Evolutionary conservation across 2,797 vertebrate species (phyloP), one percentile per base, ranked within the genome.

Genomic region (Syngnathus acus): DNA sequence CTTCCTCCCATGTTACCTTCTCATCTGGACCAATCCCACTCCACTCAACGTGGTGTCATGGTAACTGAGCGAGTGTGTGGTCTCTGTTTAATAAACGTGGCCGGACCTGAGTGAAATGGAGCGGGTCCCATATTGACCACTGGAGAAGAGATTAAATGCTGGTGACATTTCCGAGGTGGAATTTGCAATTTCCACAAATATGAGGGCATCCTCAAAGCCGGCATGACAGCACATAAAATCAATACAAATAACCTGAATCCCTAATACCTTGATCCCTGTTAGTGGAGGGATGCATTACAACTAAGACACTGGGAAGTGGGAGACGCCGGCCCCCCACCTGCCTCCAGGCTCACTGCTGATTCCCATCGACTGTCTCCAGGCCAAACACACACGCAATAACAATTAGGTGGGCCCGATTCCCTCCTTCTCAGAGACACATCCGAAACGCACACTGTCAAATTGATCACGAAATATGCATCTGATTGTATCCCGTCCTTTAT

Each of bases 191-290:
- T 92, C 93, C 94, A 94, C 93, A 96, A 96, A 98, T 95, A 95
- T 94, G 91, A 95, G 93, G 90, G 82, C 93, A 92, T 94, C 92
- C 93, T 92, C 90, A 82, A 91, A 92, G 82, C 83, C 88, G 85
- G 93, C 92, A 93, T 91, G 91, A 93, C 92, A 90, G 93, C 94
- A 96, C 94, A 95, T 90, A 95, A 95, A 95, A 98, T 99, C 96
- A 98, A 99, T 99, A 98, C 95, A 95, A 97, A 98, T 98, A 97
- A 96, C 95, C 92, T 92, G 90, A 95, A 95, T 94, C 94, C 94
- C 94, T 98, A 98, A 98, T 98, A 97, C 95, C 92, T 96, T 97
- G 94, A 98, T 97, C 96, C 95, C 92, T 64, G 91, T 88, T 90
- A 91, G 93, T 95, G 94, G 94, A 95, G 91, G 91, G 92, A 92